Percentiles rank a stretch among this genome's conserved stretches.
Evolutionary conservation across 2,888 invertebrate genomes (phyloP).

Genomic region (Thera britannica): DNA sequence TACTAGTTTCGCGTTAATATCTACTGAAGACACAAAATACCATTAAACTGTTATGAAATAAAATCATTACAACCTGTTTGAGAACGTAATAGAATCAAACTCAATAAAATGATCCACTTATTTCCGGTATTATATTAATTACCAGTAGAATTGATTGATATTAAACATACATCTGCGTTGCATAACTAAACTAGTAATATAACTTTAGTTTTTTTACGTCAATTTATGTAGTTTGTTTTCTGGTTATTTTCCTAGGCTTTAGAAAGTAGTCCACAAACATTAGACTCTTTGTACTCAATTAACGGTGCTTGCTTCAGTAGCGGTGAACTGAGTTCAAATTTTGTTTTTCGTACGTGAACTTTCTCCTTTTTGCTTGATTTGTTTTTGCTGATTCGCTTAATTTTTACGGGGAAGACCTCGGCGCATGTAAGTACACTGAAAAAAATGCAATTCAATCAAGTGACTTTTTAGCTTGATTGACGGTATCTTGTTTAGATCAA

Average conservation of each 20-base stretch:
- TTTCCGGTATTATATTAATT: conserved; percentile 19
- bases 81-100: conserved; percentile 3
- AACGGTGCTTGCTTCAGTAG: conserved; percentile 39
- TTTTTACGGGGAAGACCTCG: no score
- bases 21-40: background rate
- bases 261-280: conserved; percentile 33
- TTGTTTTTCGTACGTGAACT: conserved; percentile 22
- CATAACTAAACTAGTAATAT: conserved; percentile 5
- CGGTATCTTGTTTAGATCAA: no score
- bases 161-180: background rate
- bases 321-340: conserved; percentile 27
- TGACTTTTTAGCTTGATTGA: no score
- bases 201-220: conserved; percentile 1
- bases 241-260: conserved; percentile 16
- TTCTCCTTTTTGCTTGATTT: conserved; percentile 16
- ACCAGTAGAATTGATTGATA: conserved; percentile 11
- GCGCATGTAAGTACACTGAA: no score
- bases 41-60: conserved; percentile 19
- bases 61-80: conserved; percentile 15
- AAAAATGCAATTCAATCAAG: no score
- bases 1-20: background rate
- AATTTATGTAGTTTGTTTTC: conserved; percentile 13
- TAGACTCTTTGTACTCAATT: conserved; percentile 39
- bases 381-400: no score
- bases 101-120: conserved; percentile 28